A percentile compares a stretch with the other conserved stretches of the same genome.
phyloP scores from a whole-genome alignment of 2,797 vertebrate species.

The Todus mexicanus region DNA sequence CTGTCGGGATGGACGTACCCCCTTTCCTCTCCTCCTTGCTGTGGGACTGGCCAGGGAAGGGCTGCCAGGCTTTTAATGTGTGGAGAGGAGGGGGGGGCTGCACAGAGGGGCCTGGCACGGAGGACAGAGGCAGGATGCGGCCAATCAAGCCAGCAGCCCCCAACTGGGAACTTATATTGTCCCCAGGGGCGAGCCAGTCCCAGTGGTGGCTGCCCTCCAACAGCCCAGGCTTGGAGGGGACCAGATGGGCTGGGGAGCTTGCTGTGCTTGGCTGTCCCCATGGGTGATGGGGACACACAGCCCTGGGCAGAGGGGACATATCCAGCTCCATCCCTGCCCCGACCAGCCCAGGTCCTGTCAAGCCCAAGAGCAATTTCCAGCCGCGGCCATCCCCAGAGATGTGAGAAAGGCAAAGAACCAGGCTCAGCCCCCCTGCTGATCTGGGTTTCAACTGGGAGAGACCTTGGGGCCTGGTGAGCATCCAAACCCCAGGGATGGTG shows the following conservation, averaged over 20 bases:
- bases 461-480: accelerated
- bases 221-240: not conserved
- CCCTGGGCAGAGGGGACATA: not conserved
- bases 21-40: not conserved
- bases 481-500: not conserved
- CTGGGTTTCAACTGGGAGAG: not conserved
- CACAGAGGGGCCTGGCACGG: not conserved
- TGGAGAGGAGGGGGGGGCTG: not conserved
- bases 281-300: not conserved
- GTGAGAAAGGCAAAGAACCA: not conserved
- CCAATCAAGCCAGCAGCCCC: not conserved
- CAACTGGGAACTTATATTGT: not conserved
- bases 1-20: not conserved
- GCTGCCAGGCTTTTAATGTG: not conserved
- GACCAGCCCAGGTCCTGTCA: not conserved
- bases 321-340: not conserved
- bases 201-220: not conserved
- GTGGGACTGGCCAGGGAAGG: not conserved
- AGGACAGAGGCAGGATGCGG: not conserved
- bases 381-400: not conserved
- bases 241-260: too few species aligned
- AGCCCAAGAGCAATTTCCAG: too few species aligned
- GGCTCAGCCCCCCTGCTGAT: too few species aligned
- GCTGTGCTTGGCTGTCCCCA: not conserved
- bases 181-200: not conserved